phyloP scores from a whole-genome alignment of 2,888 invertebrate species.

The Poecilus cupreus region DNA sequence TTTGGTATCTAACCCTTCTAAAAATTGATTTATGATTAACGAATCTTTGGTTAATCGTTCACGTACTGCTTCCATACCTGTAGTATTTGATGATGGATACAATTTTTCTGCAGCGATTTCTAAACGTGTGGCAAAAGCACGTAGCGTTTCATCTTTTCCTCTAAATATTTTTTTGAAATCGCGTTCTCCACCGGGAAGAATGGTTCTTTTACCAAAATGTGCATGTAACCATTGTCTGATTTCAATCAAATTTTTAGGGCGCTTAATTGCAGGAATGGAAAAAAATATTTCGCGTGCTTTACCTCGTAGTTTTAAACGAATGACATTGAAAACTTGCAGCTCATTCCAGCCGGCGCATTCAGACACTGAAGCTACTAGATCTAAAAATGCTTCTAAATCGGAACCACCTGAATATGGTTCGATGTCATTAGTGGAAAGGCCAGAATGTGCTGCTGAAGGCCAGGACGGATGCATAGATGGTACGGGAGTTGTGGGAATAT shows the following conservation, averaged over 20 bases:
- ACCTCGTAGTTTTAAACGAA: conserved; percentile 15
- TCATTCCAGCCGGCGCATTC: not conserved
- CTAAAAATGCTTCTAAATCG: conserved; percentile 26
- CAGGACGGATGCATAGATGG: too few relatives aligned
- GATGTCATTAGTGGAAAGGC: not conserved
- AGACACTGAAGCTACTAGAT: not conserved
- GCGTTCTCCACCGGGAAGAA: not conserved
- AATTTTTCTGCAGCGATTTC: not conserved
- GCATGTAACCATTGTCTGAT: not conserved
- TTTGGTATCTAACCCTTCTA: conserved; percentile 11
- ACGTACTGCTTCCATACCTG: not conserved
- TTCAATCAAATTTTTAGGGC: not conserved
- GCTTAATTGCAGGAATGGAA: not conserved
- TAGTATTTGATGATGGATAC: not conserved
- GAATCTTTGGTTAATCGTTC: not conserved
- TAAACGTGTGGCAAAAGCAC: not conserved
- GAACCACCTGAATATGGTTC: conserved; percentile 23
- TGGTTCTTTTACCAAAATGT: not conserved
- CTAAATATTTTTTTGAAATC: conserved; percentile 24
- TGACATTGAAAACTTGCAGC: not conserved
- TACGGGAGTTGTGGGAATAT: too few relatives aligned
- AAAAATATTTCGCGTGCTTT: not conserved
- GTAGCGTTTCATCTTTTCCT: not conserved
- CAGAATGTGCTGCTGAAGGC: too few relatives aligned
- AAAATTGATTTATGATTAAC: conserved; percentile 4